Evolutionary conservation across 2,797 vertebrate genomes (phyloP), one percentile per base, ranked within the genome.

Genomic region (Pseudopleuronectes americanus): DNA sequence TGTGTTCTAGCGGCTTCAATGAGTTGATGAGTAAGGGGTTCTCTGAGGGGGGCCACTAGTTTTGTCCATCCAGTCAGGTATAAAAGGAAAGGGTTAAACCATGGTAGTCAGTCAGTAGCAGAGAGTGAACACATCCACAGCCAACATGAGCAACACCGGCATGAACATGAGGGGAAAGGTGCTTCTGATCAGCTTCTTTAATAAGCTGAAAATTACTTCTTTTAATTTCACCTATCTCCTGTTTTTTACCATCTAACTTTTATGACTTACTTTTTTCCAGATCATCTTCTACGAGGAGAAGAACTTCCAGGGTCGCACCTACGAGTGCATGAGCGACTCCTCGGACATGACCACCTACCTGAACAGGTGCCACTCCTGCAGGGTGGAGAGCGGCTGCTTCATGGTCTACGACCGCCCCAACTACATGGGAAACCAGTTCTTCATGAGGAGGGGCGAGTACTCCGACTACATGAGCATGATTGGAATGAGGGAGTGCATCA

Each of bases 261-360:
- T 19, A 36, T 5, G 4, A 21, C 23, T 52, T 2, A 16, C 1
- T 58, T 14, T 83, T 64, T 52, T 64, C 54, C 85, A 96, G 93
- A 92, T 94, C 54, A 90, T 76, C 73, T 95, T 94, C 71, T 95
- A 91, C 62, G 94, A 95, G 83, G 93, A 94, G 22, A 92, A 61
- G 48, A 88, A 92, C 81, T 94, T 94, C 86, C 85, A 88, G 89
- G 90, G 92, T 7, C 89, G 89, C 33, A 92, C 81, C 58, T 93
- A 91, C 54, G 92, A 93, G 64, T 87, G 79, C 71, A 90, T 48
- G 33, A 87, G 80, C 19, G 93, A 95, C 74, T 88, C 89, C 58
- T 66, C 88, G 5, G 92, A 95, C 60, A 84, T 94, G 82, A 14
- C 79, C 70, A 67, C 83, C 71, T 85, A 86, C 69, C 72, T 94